Percentiles rank a stretch among this genome's conserved stretches.
These are phyloP conservation scores for Caerostris extrusa DNA, from an alignment of 1,140 invertebrate species.

Conservation along the genomic window DNA sequence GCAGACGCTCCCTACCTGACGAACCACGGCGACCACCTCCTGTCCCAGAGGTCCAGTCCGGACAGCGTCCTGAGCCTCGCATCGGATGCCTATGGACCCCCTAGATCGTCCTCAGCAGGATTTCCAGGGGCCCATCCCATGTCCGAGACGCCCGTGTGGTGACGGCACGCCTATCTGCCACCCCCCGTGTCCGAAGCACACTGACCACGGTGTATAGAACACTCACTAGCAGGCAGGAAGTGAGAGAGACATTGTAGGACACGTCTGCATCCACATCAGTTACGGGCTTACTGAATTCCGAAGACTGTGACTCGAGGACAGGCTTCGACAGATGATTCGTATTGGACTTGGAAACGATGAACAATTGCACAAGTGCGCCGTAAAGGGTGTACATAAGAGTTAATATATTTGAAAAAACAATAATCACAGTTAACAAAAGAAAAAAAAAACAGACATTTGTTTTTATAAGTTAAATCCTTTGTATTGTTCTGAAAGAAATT, in stretches of 20 bases:
- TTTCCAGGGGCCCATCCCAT: slow-evolving; percentile 68
- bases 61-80: slow-evolving; percentile 76
- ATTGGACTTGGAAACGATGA: too few species aligned
- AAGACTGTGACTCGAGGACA: too few species aligned
- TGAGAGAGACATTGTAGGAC: not conserved
- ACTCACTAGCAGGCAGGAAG: slow-evolving; percentile 18
- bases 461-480: too few species aligned
- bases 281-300: too few species aligned
- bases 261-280: not conserved
- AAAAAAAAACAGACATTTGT: too few species aligned
- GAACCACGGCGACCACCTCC: slow-evolving; percentile 68
- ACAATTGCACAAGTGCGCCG: too few species aligned
- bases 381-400: too few species aligned
- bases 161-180: slow-evolving; percentile 67
- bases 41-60: slow-evolving; percentile 76
- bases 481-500: too few species aligned
- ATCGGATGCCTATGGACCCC: slow-evolving; percentile 76
- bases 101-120: slow-evolving; percentile 66
- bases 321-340: too few species aligned
- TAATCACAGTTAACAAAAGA: too few species aligned
- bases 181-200: slow-evolving; percentile 58
- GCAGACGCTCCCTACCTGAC: slow-evolving; percentile 75
- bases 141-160: slow-evolving; percentile 76
- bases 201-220: not conserved
- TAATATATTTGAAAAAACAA: too few species aligned